A percentile compares a stretch with the other conserved stretches of the same genome.
Evolutionary conservation across 2,797 vertebrate species (phyloP).

Genomic region (Furcifer pardalis): DNA sequence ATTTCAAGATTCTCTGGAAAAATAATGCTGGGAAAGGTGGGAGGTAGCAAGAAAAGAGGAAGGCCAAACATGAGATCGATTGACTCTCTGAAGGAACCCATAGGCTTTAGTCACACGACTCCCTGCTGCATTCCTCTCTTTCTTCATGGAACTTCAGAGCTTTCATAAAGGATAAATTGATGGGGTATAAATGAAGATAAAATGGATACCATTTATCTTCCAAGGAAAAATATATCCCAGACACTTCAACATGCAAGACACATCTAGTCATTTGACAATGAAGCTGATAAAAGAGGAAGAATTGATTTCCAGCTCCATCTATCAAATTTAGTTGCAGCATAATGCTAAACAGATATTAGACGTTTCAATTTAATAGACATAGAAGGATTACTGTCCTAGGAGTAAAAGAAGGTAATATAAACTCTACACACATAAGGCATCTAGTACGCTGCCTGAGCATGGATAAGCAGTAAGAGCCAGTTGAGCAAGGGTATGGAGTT

Average conservation of each 20-base stretch:
- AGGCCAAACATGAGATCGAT: too few species aligned
- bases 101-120: too few species aligned
- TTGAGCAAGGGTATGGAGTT: background rate
- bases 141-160: constrained; percentile 40
- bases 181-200: constrained; percentile 47
- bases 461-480: background rate
- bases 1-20: too few species aligned
- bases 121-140: constrained; percentile 12
- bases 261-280: constrained; percentile 1
- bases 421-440: background rate
- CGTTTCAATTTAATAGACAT: background rate
- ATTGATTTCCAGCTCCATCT: background rate
- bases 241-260: constrained; percentile 38
- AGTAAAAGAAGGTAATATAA: background rate
- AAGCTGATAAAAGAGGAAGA: constrained; percentile 25
- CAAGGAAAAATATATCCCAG: constrained; percentile 11
- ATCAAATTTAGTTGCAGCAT: background rate
- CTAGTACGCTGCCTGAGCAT: background rate
- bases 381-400: background rate
- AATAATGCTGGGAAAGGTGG: too few species aligned
- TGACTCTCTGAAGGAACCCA: too few species aligned
- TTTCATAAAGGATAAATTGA: constrained; percentile 44
- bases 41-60: too few species aligned
- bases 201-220: constrained; percentile 50
- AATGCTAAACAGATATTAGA: background rate